These are phyloP conservation scores for Cathartes aura DNA, from an alignment of 2,113 vertebrate species.

Conservation along the genomic window DNA sequence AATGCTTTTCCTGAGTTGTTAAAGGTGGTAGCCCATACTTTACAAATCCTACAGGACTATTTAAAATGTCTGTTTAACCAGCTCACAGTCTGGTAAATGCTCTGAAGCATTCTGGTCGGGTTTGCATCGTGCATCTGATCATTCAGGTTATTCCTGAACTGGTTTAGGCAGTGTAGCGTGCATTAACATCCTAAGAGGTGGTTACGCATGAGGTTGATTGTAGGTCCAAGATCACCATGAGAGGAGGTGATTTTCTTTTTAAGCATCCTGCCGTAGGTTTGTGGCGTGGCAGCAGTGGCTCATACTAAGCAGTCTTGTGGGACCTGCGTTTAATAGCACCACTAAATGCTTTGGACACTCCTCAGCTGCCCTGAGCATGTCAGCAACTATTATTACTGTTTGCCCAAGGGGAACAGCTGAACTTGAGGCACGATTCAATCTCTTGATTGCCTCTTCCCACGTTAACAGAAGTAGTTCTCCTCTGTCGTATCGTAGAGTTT, in stretches of 20 bases:
- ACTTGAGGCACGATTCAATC: background rate
- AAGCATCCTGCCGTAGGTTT: background rate
- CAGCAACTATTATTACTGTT: background rate
- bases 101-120: background rate
- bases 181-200: background rate
- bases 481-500: background rate
- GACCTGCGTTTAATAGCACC: background rate
- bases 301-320: background rate
- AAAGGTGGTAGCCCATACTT: background rate
- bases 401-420: background rate
- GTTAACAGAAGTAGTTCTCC: background rate
- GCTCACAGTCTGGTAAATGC: background rate
- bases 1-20: background rate
- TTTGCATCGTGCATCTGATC: background rate
- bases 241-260: background rate
- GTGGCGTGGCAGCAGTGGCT: background rate
- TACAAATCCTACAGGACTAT: background rate
- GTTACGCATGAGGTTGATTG: background rate
- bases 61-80: background rate
- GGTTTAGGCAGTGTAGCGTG: background rate
- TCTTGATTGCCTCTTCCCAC: background rate
- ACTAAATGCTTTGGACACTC: background rate
- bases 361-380: background rate
- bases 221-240: background rate
- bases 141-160: slow-evolving; percentile 46